Base-by-base conservation (phyloP, 1,140 invertebrate species). In the Aphis craccivora region DNA sequence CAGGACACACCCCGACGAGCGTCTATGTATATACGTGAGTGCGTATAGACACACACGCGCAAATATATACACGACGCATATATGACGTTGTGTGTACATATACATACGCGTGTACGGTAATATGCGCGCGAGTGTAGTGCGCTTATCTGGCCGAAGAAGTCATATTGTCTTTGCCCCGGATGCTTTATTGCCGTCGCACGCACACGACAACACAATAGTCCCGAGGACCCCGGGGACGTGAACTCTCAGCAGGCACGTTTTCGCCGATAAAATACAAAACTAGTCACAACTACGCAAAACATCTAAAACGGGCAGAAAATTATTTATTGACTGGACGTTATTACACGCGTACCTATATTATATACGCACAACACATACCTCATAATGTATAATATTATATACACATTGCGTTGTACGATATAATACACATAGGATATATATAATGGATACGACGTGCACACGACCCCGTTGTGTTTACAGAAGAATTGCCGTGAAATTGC, bases 151-250 rank as follows among this genome's bases (percentile, higher is more conserved):
- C 23, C 37, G 88, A 45, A 89, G 48, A 89, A 89, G 87, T 89
- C 87, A 89, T 89, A 89, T 89, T 89, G 87, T 89, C 87, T 89
- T 89, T 53, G 87, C 87, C 87, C 87, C 87, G 87, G n/a, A 89
- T 89, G 87, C 87, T 89, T 89, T 89, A 89, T 89, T 89, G 48
- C 48, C 87, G 84, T 20, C 45, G 86, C n/a, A 51, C 86, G 86
- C 86, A 89, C 87, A 89, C 43, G 43, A 89, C 87, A 86, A 86
- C 84, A 86, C 84, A 86, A 86, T 86, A 45, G 40, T 43, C 43
- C 86, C 86, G 86, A 30, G 45, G 87, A 89, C n/a, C 87, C 87
- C 48, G 87, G 87, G 87, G 87, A 89, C 87, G 87, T 89, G 87
- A 89, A 89, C 87, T 87, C 86, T 53, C 48, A 35, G 51, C 88